These are phyloP conservation scores for Polietes domitor DNA, from an alignment of 2,888 invertebrate genomes.

Conservation along the genomic window DNA sequence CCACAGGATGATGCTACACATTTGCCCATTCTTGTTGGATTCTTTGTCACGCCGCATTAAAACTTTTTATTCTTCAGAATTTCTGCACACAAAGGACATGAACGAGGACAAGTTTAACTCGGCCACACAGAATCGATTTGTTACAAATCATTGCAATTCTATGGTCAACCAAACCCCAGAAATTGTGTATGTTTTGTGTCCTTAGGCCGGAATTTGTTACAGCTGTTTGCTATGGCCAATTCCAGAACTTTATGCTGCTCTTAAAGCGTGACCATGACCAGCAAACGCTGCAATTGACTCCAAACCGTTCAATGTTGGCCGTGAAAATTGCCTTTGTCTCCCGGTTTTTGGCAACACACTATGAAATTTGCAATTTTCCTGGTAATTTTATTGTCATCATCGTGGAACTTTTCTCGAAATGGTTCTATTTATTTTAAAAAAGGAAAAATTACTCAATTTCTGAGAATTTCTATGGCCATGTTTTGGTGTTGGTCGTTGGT, in stretches of 20 bases:
- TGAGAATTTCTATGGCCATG: neutral
- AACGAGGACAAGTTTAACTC: constrained; percentile 47
- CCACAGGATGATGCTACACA: neutral
- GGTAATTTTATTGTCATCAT: constrained; percentile 68
- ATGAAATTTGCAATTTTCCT: constrained; percentile 76
- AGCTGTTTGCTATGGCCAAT: constrained; percentile 63
- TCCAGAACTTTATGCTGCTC: constrained; percentile 45
- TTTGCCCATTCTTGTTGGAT: constrained; percentile 23
- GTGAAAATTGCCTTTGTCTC: constrained; percentile 27
- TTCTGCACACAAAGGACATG: neutral
- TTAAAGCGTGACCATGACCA: constrained; percentile 65
- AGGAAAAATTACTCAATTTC: constrained; percentile 47
- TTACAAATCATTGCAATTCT: constrained; percentile 72
- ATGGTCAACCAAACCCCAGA: constrained; percentile 40
- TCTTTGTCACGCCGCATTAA: constrained; percentile 44
- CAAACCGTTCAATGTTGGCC: neutral
- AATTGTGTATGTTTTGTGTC: constrained; percentile 21
- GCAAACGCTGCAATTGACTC: constrained; percentile 45
- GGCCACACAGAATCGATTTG: constrained; percentile 74
- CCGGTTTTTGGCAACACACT: constrained; percentile 47
- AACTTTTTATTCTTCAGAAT: constrained; percentile 50
- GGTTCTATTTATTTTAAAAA: neutral
- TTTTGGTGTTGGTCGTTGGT: constrained; percentile 35
- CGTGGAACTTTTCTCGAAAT: constrained; percentile 25
- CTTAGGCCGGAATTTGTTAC: constrained; percentile 52